phyloP scores from a whole-genome alignment of 2,113 vertebrate species.

The Semnornis frantzii region DNA sequence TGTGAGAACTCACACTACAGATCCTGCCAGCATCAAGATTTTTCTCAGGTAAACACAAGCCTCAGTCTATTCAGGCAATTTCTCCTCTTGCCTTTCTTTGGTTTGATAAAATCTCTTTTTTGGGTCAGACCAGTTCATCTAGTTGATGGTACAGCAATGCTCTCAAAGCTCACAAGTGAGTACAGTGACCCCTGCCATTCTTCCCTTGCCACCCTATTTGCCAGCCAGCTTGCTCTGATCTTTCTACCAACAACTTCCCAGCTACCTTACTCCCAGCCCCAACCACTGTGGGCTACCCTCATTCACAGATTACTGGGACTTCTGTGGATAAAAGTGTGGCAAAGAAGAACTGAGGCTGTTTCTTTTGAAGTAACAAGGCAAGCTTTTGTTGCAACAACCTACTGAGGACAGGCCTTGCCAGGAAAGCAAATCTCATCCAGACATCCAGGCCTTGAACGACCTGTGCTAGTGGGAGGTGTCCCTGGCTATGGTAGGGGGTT shows the following conservation, averaged over 20 bases:
- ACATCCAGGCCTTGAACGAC: no score
- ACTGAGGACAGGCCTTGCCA: neutral
- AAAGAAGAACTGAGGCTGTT: neutral
- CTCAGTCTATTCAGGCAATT: neutral
- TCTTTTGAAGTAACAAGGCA: neutral
- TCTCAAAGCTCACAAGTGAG: neutral
- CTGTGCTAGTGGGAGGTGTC: no score
- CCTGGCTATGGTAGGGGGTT: no score
- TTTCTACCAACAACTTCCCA: neutral
- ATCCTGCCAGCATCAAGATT: neutral
- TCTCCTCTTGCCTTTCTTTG: neutral
- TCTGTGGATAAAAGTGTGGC: neutral
- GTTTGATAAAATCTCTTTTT: fast-evolving
- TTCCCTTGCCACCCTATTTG: neutral
- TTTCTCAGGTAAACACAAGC: neutral
- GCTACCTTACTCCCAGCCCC: neutral
- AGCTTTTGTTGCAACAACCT: neutral
- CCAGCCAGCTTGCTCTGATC: neutral
- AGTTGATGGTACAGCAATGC: neutral
- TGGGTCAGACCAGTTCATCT: neutral
- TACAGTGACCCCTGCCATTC: neutral
- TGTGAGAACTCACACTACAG: neutral
- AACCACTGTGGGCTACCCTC: fast-evolving
- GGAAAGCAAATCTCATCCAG: neutral
- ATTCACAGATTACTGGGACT: neutral